Evolutionary conservation across 2,113 vertebrate species (phyloP).

Genomic region (Epinephelus moara): DNA sequence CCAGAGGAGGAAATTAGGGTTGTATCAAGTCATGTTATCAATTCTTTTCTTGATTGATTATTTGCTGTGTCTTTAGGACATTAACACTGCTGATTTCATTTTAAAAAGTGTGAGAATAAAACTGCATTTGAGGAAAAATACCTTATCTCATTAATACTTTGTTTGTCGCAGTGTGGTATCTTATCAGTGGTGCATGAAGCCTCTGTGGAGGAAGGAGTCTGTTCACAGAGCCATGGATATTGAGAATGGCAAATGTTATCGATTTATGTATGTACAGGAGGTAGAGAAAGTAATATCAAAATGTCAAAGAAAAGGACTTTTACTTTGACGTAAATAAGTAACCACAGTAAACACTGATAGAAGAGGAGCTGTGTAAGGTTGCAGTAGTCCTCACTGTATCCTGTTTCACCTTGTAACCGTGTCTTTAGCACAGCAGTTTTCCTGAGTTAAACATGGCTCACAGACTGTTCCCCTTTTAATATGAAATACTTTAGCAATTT

Average conservation of each 20-base stretch:
- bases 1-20: not conserved
- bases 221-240: constrained; percentile 5
- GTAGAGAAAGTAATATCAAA: not conserved
- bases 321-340: not conserved
- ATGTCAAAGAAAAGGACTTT: not conserved
- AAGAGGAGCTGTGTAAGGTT: not conserved
- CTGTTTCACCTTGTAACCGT: not conserved
- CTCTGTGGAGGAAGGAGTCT: not conserved
- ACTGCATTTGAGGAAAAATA: no score
- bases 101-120: constrained; percentile 11
- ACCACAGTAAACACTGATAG: not conserved
- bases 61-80: not conserved
- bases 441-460: not conserved
- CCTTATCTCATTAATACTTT: constrained; percentile 4
- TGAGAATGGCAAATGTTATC: not conserved
- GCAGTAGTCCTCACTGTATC: not conserved
- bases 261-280: not conserved
- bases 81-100: not conserved
- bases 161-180: not conserved
- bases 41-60: not conserved
- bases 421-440: not conserved
- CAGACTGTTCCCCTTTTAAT: not conserved
- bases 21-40: not conserved
- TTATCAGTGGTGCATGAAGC: not conserved
- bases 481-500: not conserved